These are phyloP conservation scores for cattle (Bos taurus) DNA, from an alignment of 2,113 vertebrate genomes.

Conservation along the genomic window ARS-UCD2.0 NC_037356.1:44766501-44767000, in stretches of 20 bases:
- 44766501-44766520: background rate
- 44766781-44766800: background rate
- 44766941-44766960: background rate
- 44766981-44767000: background rate
- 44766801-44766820: background rate
- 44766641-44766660: slow-evolving; percentile 74
- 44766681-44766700: slow-evolving; percentile 76
- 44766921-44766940: background rate
- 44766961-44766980: background rate
- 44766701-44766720: slow-evolving; percentile 72
- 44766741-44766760: slow-evolving; percentile 60
- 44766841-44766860: background rate
- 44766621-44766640: slow-evolving; percentile 73
- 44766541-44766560: slow-evolving; percentile 23
- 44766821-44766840: background rate
- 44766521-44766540: slow-evolving; percentile 38
- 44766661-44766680: slow-evolving; percentile 72
- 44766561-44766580: slow-evolving; percentile 67
- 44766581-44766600: slow-evolving; percentile 69
- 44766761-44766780: slow-evolving; percentile 30
- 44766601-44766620: slow-evolving; percentile 70
- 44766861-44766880: background rate
- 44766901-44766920: background rate
- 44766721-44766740: slow-evolving; percentile 56
- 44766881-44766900: background rate